Percentiles rank a stretch among this genome's conserved stretches.
Conservation (phyloP, 2,888 invertebrate genomes). For the Salticus scenicus region DNA sequence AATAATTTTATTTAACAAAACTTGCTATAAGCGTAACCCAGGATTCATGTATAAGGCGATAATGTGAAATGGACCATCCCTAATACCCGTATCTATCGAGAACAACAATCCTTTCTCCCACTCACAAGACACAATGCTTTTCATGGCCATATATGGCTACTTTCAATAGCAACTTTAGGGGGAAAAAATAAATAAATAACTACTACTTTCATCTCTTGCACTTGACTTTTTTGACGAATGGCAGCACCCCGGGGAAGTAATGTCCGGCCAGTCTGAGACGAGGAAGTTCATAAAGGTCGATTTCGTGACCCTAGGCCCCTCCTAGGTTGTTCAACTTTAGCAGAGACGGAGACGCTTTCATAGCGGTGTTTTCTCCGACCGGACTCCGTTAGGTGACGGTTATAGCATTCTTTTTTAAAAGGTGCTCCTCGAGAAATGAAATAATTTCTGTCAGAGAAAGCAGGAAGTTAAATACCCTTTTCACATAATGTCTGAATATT, state of each 20-base stretch:
- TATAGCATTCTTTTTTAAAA: no score
- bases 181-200: neutral
- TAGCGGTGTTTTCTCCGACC: neutral
- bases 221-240: neutral
- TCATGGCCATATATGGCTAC: neutral
- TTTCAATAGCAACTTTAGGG: conserved; percentile 1
- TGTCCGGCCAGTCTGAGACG: neutral
- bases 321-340: conserved; percentile 17
- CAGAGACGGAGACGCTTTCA: neutral
- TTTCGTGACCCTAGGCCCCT: conserved; percentile 15
- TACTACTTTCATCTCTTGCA: neutral
- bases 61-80: neutral
- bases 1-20: neutral
- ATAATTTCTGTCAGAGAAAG: neutral
- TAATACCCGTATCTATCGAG: conserved; percentile 1
- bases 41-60: neutral
- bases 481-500: no score
- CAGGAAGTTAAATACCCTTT: neutral
- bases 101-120: neutral
- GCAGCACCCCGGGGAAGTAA: neutral
- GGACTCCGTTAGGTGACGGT: neutral
- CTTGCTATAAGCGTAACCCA: neutral
- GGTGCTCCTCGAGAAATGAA: neutral
- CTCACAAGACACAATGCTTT: neutral
- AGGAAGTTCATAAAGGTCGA: conserved; percentile 15